Percentiles rank a stretch among this genome's conserved stretches.
phyloP scores from a whole-genome alignment of 2,888 invertebrate genomes.

The Anodontia alba region DNA sequence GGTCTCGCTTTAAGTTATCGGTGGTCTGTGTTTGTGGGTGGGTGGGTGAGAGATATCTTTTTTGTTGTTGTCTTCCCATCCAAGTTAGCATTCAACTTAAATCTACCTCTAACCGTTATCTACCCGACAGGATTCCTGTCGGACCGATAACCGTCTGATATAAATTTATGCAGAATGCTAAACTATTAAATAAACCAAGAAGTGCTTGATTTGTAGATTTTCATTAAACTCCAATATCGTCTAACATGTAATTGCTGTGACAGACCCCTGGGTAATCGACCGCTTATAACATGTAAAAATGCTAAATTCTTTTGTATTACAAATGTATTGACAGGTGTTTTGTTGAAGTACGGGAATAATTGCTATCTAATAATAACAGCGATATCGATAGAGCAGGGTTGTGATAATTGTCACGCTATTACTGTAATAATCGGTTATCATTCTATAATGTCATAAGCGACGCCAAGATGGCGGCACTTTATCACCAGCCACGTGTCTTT shows the following conservation, averaged over 20 bases:
- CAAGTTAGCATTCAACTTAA: no score
- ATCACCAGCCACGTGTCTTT: neutral
- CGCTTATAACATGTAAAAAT: neutral
- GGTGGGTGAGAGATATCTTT: no score
- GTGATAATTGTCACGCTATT: neutral
- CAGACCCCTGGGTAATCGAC: neutral
- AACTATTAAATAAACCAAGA: no score
- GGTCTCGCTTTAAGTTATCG: no score
- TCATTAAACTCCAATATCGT: no score
- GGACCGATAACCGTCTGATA: no score
- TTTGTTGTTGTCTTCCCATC: no score
- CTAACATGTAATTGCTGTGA: neutral
- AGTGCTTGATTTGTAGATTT: no score
- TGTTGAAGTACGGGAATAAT: neutral
- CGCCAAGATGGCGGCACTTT: constrained; percentile 4
- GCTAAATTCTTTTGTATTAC: neutral
- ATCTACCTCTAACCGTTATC: no score
- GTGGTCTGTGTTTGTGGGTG: no score
- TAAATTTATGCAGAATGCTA: no score
- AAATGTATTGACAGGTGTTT: constrained; percentile 12
- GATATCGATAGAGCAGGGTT: neutral
- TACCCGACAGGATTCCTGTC: no score
- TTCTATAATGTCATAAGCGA: constrained; percentile 1
- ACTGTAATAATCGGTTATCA: constrained; percentile 11
- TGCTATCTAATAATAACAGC: neutral